phyloP scores from a whole-genome alignment of 2,797 vertebrate genomes.

The Taeniopygia guttata region DNA sequence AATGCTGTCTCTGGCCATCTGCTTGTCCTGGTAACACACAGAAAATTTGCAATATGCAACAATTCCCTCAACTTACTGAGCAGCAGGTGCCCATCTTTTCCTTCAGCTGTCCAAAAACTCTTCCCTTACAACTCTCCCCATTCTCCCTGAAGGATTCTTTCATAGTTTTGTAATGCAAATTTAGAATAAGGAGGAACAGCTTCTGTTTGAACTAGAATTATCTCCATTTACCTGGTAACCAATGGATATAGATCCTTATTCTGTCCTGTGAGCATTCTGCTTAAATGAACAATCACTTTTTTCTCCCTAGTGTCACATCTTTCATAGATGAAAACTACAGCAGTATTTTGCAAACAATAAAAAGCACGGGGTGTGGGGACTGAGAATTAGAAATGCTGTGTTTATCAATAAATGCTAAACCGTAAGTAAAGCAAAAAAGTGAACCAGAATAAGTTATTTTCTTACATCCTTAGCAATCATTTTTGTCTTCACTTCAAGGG shows the following conservation, averaged over 20 bases:
- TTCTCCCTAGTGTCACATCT: neutral
- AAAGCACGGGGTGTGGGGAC: neutral
- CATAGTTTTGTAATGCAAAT: slow-evolving; percentile 49
- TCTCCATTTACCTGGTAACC: slow-evolving; percentile 15
- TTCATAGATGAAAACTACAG: neutral
- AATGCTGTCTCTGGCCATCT: slow-evolving; percentile 58
- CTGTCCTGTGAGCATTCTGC: neutral
- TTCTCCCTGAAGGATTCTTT: slow-evolving; percentile 11
- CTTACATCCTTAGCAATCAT: neutral
- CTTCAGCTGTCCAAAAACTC: slow-evolving; percentile 50
- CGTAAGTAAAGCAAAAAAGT: neutral
- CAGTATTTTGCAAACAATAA: neutral
- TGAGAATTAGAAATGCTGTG: neutral
- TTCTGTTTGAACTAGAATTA: slow-evolving; percentile 36
- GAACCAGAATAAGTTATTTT: neutral
- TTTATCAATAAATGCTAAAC: neutral
- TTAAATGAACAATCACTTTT: neutral
- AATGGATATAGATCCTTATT: neutral
- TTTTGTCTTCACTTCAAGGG: neutral
- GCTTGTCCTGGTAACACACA: slow-evolving; percentile 48
- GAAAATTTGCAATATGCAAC: slow-evolving; percentile 46
- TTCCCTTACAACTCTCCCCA: slow-evolving; percentile 19
- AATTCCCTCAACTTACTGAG: slow-evolving; percentile 63
- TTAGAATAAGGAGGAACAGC: neutral
- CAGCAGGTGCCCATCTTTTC: slow-evolving; percentile 65